Base-by-base conservation (phyloP, 2,888 invertebrate genomes). In the Sturmia bella region DNA sequence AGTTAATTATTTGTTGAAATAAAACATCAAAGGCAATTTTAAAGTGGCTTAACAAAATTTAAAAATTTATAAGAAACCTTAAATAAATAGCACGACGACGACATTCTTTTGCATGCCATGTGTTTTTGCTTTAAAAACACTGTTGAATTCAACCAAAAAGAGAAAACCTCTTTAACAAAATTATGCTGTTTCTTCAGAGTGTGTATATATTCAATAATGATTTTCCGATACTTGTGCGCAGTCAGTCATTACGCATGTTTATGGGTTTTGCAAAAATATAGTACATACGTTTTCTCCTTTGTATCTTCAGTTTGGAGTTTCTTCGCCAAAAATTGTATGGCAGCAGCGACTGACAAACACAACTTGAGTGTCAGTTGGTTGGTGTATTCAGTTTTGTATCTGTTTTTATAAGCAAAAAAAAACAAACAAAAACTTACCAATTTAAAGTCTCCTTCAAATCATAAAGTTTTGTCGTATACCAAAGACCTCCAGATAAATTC, bases 221-320 rank as follows among this genome's bases (percentile, higher is more conserved):
- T 88, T 89, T 89, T 89, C 88, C 89, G 81, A 88, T 89, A 89
- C 84, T 90, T 89, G 86, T 89, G 90, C 90, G 90, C 90, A 90
- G 87, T 83, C 85, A 75, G 76, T 89, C 88, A 90, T 90, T 90
- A 90, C 90, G 90, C 90, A 90, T 86, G 87, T 88, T 90, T 89
- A 89, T 89, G 87, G 84, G 85, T 85, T 89, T 87, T 75, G 70
- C 77, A n/a, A 72, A 66, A 63, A 78, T 70, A 77, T 73, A n/a
- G n/a, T n/a, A 61, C n/a, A 54, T 27, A 32, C 6, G 32, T 7
- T 32, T 66, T 72, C 56, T 61, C 37, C 52, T 78, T 32, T 24
- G 48, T 43, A 73, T 54, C 45, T 66, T 80, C 75, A 80, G 75
- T 82, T 82, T 63, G 27, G 9, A 19, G 32, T 68, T 64, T 66